Evolutionary conservation across 2,888 invertebrate genomes (phyloP), one percentile per base, ranked within the genome.

Genomic region (Ormyrus pomaceus): DNA sequence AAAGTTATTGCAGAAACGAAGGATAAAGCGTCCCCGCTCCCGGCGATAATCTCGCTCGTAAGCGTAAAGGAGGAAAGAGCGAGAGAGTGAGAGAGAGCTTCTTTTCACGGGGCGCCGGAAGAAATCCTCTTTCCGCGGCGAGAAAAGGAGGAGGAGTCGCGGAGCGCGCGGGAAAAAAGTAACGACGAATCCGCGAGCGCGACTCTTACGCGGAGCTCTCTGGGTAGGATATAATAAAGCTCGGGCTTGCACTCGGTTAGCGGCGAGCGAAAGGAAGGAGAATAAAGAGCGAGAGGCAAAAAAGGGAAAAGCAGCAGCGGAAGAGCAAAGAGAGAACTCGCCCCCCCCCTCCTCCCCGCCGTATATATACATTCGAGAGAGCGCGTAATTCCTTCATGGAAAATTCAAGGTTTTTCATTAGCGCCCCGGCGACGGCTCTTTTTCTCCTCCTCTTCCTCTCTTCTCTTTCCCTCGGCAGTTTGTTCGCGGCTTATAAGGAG

Each of bases 361-460:
- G 45, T 62, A 69, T 19, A 55, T 50, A 58, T 75, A 46, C 46
- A 61, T 50, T 58, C 61, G 59, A 69, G 62, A 59, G 71, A 71
- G 75, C 81, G 85, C 83, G 86, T 87, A 89, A 89, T 88, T 88
- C 85, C 88, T 88, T 88, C 87, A 89, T 89, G 88, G 88, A 89
- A 90, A 89, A 90, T 90, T 90, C 89, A 89, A 88, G 88, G 88
- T 89, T 90, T 90, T 90, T 90, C 89, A 90, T 90, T 90, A 89
- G 87, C 89, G 86, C 84, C 84, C 79, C 68, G 19, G 2, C 53
- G 11, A 10, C 59, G 34, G 51, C 62, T 50, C 79, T 69, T 70
- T 85, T 79, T 80, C 84, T 82, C 80, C 79, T 46, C 78, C 73
- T 80, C 77, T 69, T 76, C 71, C 81, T 56, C 45, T 58, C 76